These are phyloP conservation scores for Lysandra coridon DNA, from an alignment of 2,888 invertebrate genomes.

Conservation along the genomic window DNA sequence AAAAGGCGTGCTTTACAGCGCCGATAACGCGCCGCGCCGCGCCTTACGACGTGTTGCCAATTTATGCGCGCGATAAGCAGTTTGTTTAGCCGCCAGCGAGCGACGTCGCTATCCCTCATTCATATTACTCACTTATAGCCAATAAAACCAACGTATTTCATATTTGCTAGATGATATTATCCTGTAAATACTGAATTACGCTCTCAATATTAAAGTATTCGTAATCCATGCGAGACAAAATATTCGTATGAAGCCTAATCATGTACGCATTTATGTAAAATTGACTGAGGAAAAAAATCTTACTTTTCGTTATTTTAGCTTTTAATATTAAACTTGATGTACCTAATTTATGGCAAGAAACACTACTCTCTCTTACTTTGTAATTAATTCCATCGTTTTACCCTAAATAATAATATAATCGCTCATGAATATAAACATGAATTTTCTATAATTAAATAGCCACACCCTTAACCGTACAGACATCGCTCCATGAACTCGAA, in stretches of 20 bases:
- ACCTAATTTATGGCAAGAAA: not conserved
- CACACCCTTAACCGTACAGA: not conserved
- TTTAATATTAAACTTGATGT: not conserved
- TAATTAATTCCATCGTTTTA: not conserved
- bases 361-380: not conserved
- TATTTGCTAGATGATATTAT: conserved; percentile 30
- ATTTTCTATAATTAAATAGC: conserved; percentile 9
- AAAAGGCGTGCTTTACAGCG: conserved; percentile 77
- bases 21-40: conserved; percentile 71
- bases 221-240: not conserved
- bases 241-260: not conserved
- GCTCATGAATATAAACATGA: conserved; percentile 10
- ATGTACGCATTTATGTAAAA: not conserved
- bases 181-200: conserved; percentile 25
- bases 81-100: conserved; percentile 70
- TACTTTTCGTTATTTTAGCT: not conserved
- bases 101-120: conserved; percentile 53
- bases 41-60: conserved; percentile 80
- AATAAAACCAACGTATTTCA: conserved; percentile 33
- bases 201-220: conserved; percentile 13
- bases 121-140: conserved; percentile 33
- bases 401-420: not conserved
- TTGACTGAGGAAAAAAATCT: not conserved
- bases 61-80: conserved; percentile 78
- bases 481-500: not conserved